Evolutionary conservation across 1,140 invertebrate species (phyloP).

Genomic region (Cepaea nemoralis): DNA sequence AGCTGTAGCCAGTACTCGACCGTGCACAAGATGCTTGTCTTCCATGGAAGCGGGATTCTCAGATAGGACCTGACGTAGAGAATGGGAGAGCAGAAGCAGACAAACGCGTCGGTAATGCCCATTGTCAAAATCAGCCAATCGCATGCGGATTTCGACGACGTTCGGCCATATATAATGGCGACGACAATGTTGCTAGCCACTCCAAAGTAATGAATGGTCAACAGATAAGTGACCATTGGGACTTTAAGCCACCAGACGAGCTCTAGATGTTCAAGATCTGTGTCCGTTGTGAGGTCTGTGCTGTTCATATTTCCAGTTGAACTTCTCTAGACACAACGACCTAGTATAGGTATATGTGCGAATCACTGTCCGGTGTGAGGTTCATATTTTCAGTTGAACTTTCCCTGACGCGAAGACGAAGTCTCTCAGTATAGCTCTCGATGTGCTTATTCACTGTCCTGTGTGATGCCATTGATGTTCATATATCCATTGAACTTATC

Average conservation of each 20-base stretch:
- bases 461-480: too few relatives aligned
- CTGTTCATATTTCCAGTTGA: not conserved
- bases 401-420: too few relatives aligned
- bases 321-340: too few relatives aligned
- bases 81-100: constrained; percentile 4
- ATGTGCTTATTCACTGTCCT: too few relatives aligned
- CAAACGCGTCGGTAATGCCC: constrained; percentile 15
- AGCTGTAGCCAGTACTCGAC: constrained; percentile 8
- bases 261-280: not conserved
- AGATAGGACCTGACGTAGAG: not conserved
- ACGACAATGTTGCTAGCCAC: constrained; percentile 21
- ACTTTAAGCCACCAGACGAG: not conserved
- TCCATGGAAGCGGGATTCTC: not conserved
- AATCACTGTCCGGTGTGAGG: too few relatives aligned
- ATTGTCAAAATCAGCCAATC: constrained; percentile 31
- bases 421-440: too few relatives aligned
- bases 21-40: not conserved
- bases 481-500: too few relatives aligned
- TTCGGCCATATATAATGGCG: constrained; percentile 19
- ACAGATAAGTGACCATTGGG: not conserved
- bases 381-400: too few relatives aligned
- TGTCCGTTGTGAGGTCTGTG: not conserved
- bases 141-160: constrained; percentile 6
- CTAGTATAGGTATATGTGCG: too few relatives aligned
- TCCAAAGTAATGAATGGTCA: not conserved